Percentiles rank a stretch among this genome's conserved stretches.
Evolutionary conservation across 2,113 vertebrate genomes (phyloP).

Genomic region (Antidorcas marsupialis): DNA sequence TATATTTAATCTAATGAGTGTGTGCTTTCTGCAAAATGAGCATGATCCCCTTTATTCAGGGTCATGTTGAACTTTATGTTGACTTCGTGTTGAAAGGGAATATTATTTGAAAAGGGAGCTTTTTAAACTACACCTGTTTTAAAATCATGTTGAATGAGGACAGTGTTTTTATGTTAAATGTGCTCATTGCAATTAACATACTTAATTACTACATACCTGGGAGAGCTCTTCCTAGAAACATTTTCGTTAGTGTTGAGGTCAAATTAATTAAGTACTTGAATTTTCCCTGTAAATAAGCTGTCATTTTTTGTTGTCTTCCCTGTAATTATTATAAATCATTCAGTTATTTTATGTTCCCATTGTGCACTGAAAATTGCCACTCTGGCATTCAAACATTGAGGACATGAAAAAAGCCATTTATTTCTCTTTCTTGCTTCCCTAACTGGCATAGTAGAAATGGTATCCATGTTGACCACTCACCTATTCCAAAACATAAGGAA

Average conservation of each 20-base stretch:
- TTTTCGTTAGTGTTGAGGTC: slow-evolving; percentile 24
- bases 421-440: not conserved
- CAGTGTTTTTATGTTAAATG: not conserved
- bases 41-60: not conserved
- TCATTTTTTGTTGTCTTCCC: not conserved
- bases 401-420: not conserved
- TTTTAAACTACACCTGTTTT: slow-evolving; percentile 16
- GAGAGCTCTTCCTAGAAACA: slow-evolving; percentile 30
- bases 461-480: not conserved
- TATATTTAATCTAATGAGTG: not conserved
- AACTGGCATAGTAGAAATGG: not conserved
- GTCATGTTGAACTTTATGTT: not conserved
- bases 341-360: not conserved
- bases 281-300: slow-evolving; percentile 8
- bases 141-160: not conserved
- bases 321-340: slow-evolving; percentile 21
- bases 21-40: not conserved
- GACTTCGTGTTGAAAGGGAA: not conserved
- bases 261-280: slow-evolving; percentile 52
- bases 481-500: not conserved
- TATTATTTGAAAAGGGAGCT: not conserved
- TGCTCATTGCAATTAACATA: not conserved
- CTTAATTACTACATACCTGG: slow-evolving; percentile 1
- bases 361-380: not conserved
- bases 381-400: not conserved